Evolutionary conservation across 92 coral and sea anemone species (phyloP).

Genomic region (Epizoanthus illoricatus): DNA sequence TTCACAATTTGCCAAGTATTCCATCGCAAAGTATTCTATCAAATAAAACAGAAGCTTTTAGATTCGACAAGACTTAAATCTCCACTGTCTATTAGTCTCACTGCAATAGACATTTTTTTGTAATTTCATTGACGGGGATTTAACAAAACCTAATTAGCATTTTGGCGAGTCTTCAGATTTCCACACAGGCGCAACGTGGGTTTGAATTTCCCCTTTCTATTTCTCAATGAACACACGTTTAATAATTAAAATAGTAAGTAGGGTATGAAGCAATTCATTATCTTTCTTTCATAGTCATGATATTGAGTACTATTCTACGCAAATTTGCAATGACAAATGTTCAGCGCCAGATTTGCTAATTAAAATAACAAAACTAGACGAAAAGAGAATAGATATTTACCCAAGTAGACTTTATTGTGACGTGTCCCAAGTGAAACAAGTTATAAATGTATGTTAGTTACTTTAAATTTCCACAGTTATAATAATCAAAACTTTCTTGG

Average conservation of each 20-base stretch:
- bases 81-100: background rate
- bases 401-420: slow-evolving; percentile 50
- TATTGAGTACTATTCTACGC: slow-evolving; percentile 25
- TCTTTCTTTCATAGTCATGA: slow-evolving; percentile 37
- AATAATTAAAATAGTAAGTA: slow-evolving; percentile 42
- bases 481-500: slow-evolving; percentile 4
- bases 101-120: slow-evolving; percentile 4
- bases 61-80: background rate
- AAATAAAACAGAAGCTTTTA: no score
- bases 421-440: slow-evolving; percentile 40
- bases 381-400: slow-evolving; percentile 52
- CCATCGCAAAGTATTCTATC: background rate
- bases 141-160: slow-evolving; percentile 77
- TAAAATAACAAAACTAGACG: slow-evolving; percentile 93
- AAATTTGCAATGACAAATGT: slow-evolving; percentile 27
- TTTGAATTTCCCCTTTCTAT: slow-evolving; percentile 21
- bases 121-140: slow-evolving; percentile 18
- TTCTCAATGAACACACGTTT: slow-evolving; percentile 59
- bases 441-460: slow-evolving; percentile 50
- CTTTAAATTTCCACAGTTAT: slow-evolving; percentile 32
- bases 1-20: background rate
- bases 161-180: slow-evolving; percentile 58
- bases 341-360: slow-evolving; percentile 49
- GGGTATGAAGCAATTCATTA: slow-evolving; percentile 27
- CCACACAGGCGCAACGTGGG: slow-evolving; percentile 33